These are phyloP conservation scores for Mamestra brassicae DNA, from an alignment of 2,888 invertebrate genomes.

Conservation along the genomic window DNA sequence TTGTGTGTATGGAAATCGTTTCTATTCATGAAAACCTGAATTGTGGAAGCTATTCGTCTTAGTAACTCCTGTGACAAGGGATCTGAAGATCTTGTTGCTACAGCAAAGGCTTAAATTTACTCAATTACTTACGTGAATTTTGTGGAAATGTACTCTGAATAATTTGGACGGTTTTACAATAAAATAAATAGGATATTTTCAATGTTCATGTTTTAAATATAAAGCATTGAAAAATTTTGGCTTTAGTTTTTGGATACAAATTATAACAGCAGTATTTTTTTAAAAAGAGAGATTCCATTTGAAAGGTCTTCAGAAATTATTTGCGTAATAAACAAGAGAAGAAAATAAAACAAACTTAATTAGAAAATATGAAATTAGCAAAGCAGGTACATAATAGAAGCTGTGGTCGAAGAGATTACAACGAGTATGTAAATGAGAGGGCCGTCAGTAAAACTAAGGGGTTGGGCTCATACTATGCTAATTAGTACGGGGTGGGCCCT, in stretches of 20 bases:
- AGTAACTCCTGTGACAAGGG: slow-evolving; percentile 18
- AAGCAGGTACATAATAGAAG: slow-evolving; percentile 13
- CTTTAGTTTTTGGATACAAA: not conserved
- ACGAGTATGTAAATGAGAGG: slow-evolving; percentile 38
- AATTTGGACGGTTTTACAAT: not conserved
- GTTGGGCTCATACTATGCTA: slow-evolving; percentile 34
- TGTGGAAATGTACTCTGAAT: not conserved
- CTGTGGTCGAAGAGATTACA: slow-evolving; percentile 22
- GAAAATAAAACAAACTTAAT: slow-evolving; percentile 6
- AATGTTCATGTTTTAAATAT: too few species aligned
- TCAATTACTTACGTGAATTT: not conserved
- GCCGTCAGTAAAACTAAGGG: slow-evolving; percentile 26
- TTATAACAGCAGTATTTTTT: not conserved
- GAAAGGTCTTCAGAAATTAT: not conserved
- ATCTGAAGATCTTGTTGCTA: not conserved
- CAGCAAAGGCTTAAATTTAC: not conserved
- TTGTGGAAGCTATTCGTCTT: slow-evolving; percentile 32
- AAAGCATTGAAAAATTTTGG: not conserved
- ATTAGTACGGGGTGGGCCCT: slow-evolving; percentile 19
- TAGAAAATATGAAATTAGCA: slow-evolving; percentile 22
- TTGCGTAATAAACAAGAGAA: not conserved
- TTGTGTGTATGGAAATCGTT: slow-evolving; percentile 52
- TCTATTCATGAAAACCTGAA: slow-evolving; percentile 37
- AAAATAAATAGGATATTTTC: not conserved
- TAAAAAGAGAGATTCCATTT: not conserved